phyloP scores from a whole-genome alignment of 2,113 vertebrate genomes.

The Chlamydotis undulata region DNA sequence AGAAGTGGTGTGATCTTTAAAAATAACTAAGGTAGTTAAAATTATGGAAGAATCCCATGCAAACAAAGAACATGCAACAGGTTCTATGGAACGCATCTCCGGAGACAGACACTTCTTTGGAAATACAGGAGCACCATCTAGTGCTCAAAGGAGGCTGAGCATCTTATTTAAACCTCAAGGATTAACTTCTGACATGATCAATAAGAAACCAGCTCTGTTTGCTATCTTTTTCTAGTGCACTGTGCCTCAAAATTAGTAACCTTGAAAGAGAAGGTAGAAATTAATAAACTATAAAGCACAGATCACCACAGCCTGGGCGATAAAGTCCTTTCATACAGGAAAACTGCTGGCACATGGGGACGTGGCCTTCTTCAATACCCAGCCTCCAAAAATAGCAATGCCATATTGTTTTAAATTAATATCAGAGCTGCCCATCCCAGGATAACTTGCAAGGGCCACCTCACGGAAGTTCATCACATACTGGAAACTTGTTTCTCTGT shows the following conservation, averaged over 20 bases:
- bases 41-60: neutral
- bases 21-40: neutral
- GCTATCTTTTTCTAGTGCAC: neutral
- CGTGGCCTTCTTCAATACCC: neutral
- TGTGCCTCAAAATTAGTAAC: neutral
- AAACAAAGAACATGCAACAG: neutral
- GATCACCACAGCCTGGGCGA: neutral
- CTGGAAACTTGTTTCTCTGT: neutral
- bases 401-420: neutral
- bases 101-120: neutral
- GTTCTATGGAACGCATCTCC: neutral
- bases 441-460: neutral
- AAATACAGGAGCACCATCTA: constrained; percentile 61
- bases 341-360: neutral
- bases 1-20: neutral
- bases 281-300: neutral
- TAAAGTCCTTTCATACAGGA: neutral
- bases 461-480: neutral
- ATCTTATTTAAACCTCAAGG: neutral
- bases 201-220: neutral
- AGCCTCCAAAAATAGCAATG: neutral
- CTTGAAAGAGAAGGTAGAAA: neutral
- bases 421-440: neutral
- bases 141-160: neutral
- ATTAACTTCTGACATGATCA: neutral